Evolutionary conservation across 2,888 invertebrate species (phyloP), one percentile per base, ranked within the genome.

Genomic region (Macropis europaea): DNA sequence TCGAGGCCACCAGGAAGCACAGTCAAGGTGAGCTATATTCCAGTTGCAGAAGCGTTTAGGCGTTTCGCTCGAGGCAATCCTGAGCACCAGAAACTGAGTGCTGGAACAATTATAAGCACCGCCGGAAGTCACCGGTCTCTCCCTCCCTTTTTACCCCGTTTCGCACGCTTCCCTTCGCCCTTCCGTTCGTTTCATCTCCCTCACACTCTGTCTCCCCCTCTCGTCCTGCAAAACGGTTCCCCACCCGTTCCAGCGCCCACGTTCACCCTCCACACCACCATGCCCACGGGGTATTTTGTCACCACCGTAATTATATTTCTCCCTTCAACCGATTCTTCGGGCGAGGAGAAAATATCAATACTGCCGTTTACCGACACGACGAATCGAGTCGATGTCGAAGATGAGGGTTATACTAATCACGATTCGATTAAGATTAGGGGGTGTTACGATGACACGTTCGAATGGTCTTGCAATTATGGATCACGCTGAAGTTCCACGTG

Each of bases 241-340:
- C 64, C 50, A 38, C 43, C 60, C 42, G 54, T 43, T 38, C 59
- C 43, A 19, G 62, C 36, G 11, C 40, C 42, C 56, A 60, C 26
- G 28, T 19, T 60, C 26, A 19, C 64, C 73, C 69, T 61, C 60
- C 11, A 36, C 38, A 40, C 60, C 52, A 32, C 24, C 60, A 59
- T 79, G 77, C 81, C 86, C 84, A 60, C 62, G 71, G 83, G 85
- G 82, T 84, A 85, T 87, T 87, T 87, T 86, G 84, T 86, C 86
- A 84, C 87, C 87, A 81, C 78, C 82, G 79, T 85, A 87, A 87
- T 87, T 86, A 86, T 87, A 85, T 87, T 87, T 85, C 82, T 80
- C 82, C 85, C 83, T 79, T 79, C 79, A 50, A 50, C 62, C 73
- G 77, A 79, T 82, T 81, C 81, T 69, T 63, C 59, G 62, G 26